Conservation (phyloP, 2,888 invertebrate genomes). For the Dryadula phaetusa region DNA sequence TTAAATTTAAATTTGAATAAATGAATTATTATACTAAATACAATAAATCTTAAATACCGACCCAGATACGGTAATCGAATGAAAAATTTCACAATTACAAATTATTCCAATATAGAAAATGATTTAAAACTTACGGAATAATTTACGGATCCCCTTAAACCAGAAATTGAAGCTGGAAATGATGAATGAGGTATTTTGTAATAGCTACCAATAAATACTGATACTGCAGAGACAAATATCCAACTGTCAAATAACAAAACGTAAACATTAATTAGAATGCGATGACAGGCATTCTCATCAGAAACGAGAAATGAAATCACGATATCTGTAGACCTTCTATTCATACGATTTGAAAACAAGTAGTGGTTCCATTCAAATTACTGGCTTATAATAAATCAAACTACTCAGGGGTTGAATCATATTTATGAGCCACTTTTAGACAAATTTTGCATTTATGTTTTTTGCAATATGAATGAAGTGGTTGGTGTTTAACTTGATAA, state of each 20-base stretch:
- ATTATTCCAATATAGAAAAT: conserved; percentile 33
- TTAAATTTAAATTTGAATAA: neutral
- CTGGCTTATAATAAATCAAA: conserved; percentile 60
- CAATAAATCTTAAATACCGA: conserved; percentile 1
- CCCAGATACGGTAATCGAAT: conserved; percentile 14
- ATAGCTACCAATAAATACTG: conserved; percentile 49
- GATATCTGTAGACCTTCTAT: conserved; percentile 48
- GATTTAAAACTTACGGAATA: conserved; percentile 44
- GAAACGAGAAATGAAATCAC: conserved; percentile 49
- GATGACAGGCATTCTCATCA: conserved; percentile 48
- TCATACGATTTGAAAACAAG: conserved; percentile 56
- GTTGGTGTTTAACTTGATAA: neutral
- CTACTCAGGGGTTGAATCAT: conserved; percentile 28
- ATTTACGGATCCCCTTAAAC: conserved; percentile 36
- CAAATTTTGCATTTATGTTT: conserved; percentile 15
- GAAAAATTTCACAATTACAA: conserved; percentile 12
- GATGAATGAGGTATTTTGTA: conserved; percentile 47
- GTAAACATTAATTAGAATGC: conserved; percentile 51
- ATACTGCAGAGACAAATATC: conserved; percentile 47
- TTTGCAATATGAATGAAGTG: neutral
- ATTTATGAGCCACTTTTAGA: conserved; percentile 16
- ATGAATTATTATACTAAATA: neutral
- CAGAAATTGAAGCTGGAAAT: conserved; percentile 43
- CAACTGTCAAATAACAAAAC: conserved; percentile 47
- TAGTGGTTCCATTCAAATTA: conserved; percentile 57